Conservation (phyloP, 1,140 invertebrate species). For the Ruditapes philippinarum region DNA sequence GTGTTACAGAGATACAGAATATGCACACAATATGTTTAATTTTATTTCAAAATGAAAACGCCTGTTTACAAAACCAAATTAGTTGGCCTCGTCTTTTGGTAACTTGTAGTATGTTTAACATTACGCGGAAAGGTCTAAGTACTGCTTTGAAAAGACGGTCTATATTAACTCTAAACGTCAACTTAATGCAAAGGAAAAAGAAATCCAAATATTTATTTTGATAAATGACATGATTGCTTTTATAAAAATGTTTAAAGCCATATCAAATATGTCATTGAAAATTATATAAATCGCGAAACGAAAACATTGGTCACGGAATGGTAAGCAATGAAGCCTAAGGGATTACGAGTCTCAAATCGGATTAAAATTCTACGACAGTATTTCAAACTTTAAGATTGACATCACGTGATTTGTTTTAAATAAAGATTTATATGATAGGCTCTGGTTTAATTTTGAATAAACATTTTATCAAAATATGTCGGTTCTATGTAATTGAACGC, state of each 20-base stretch:
- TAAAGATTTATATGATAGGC: background rate
- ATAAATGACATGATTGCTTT: slow-evolving; percentile 14
- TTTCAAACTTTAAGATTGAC: slow-evolving; percentile 7
- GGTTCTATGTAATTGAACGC: too few species aligned
- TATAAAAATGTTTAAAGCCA: slow-evolving; percentile 3
- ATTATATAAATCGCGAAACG: slow-evolving; percentile 26
- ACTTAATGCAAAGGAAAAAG: background rate
- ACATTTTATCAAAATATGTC: slow-evolving; percentile 22
- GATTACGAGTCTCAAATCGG: slow-evolving; percentile 7
- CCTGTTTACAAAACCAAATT: too few species aligned
- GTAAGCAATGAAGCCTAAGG: background rate
- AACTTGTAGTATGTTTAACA: too few species aligned
- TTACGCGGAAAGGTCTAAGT: too few species aligned
- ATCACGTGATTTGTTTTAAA: background rate
- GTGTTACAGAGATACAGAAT: too few species aligned
- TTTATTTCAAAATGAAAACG: too few species aligned
- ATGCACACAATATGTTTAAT: too few species aligned
- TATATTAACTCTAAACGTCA: background rate
- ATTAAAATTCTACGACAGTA: background rate
- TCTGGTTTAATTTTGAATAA: background rate
- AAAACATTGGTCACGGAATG: slow-evolving; percentile 28
- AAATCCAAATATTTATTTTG: slow-evolving; percentile 47
- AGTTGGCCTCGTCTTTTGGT: too few species aligned
- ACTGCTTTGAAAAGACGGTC: too few species aligned
- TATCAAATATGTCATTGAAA: slow-evolving; percentile 33